Conservation (phyloP, 2,888 invertebrate species). For the Steinernema carpocapsae region DNA sequence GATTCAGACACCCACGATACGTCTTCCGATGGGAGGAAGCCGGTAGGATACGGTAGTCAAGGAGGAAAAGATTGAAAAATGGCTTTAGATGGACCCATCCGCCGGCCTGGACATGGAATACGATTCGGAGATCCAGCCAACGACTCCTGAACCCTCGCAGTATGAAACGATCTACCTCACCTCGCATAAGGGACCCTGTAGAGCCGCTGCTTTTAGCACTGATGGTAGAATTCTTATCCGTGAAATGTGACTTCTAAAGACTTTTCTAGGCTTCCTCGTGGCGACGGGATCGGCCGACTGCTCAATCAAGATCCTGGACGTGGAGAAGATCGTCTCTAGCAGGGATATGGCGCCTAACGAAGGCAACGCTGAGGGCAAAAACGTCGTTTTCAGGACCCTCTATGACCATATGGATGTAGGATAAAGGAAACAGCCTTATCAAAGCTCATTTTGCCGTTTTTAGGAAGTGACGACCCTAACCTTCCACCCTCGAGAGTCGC, state of each 20-base stretch:
- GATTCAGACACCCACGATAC: conserved; percentile 57
- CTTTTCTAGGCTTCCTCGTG: conserved; percentile 82
- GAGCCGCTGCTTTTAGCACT: conserved; percentile 91
- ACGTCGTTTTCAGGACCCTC: conserved; percentile 94
- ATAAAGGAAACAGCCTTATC: conserved; percentile 1
- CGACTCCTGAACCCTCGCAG: conserved; percentile 90
- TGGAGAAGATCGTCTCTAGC: conserved; percentile 92
- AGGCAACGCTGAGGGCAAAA: conserved; percentile 72
- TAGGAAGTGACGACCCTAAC: conserved; percentile 91
- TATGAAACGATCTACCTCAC: conserved; percentile 99
- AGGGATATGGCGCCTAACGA: conserved; percentile 64
- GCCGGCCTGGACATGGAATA: conserved; percentile 88
- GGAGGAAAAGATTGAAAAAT: background rate
- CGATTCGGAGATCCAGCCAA: conserved; percentile 80
- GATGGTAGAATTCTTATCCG: conserved; percentile 75
- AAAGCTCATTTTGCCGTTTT: conserved; percentile 39
- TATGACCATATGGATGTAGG: conserved; percentile 88
- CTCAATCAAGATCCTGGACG: conserved; percentile 97
- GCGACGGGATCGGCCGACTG: conserved; percentile 98
- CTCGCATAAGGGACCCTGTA: conserved; percentile 89
- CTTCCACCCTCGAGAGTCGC: conserved; percentile 93
- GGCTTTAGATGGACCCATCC: conserved; percentile 41
- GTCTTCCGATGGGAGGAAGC: conserved; percentile 35
- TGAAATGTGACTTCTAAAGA: too few relatives aligned
- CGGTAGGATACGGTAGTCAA: conserved; percentile 38